These are phyloP conservation scores for Eristalis intricaria DNA, from an alignment of 2,888 invertebrate genomes.

Conservation along the genomic window DNA sequence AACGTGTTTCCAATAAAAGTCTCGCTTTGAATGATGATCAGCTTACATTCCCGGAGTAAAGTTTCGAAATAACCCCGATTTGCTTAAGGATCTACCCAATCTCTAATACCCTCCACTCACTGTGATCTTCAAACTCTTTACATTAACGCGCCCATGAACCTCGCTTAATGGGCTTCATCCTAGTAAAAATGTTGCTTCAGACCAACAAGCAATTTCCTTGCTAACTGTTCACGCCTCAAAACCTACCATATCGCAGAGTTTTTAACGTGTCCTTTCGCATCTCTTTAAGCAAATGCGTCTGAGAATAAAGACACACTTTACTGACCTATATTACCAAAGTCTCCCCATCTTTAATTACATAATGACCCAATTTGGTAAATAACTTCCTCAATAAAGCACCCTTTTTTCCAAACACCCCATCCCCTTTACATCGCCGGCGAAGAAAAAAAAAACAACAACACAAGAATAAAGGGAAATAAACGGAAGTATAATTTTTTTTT, in stretches of 20 bases:
- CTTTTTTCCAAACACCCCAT: constrained; percentile 33
- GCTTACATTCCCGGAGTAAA: no score
- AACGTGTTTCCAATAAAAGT: no score
- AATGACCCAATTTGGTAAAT: constrained; percentile 59
- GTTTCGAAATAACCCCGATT: no score
- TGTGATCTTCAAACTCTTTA: no score
- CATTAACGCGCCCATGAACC: no score
- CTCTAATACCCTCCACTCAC: no score
- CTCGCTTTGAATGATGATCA: no score
- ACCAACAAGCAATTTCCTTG: no score
- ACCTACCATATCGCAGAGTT: background rate
- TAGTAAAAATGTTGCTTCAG: no score
- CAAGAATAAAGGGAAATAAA: constrained; percentile 7
- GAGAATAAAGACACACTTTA: background rate
- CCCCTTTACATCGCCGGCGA: background rate
- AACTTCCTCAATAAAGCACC: constrained; percentile 48
- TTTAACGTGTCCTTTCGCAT: background rate
- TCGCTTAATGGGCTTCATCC: no score
- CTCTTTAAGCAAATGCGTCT: background rate
- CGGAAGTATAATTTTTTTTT: constrained; percentile 45
- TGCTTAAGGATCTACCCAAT: no score
- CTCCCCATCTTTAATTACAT: constrained; percentile 40
- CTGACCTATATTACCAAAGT: constrained; percentile 40
- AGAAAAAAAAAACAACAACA: constrained; percentile 9
- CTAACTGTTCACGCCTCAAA: no score